Evolutionary conservation across 2,113 vertebrate species (phyloP), one percentile per base, ranked within the genome.

Genomic region (Phaethon lepturus): DNA sequence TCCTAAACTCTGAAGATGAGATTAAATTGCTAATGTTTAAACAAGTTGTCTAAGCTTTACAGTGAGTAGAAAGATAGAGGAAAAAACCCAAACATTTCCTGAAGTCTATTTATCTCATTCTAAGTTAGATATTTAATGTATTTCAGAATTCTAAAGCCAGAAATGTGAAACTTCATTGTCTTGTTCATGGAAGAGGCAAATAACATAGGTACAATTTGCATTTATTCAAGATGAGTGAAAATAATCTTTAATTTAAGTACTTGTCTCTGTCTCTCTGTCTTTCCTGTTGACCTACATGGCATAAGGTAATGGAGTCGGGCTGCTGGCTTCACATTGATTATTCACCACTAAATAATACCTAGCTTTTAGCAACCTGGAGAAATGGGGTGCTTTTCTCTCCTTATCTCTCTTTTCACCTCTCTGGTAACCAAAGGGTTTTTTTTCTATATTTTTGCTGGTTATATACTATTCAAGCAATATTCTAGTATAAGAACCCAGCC

Each of bases 51-150:
- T 35, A n/a, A 44, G 25, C 20, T 73, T 58, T 73, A 49, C 42
- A 77, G 14, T 24, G 26, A 62, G n/a, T 29, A 85, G 35, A 81
- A 87, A 73, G 64, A 79, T 1, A 62, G 23, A 60, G 9, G 49
- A 84, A 76, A 86, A 17, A 0, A 0, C 13, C 28, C 13, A 47
- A 80, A 35, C 0, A 35, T 75, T 77, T 88, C 2, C 33, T 76
- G 33, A 83, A 66, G 47, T 29, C 2, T 92, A 35, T 29, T 83
- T 58, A 71, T 42, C 24, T 53, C 10, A 35, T 95, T 79, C 7
- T 74, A 66, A 62, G 10, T 31, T 88, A 58, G 11, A 49, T n/a
- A 28, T 69, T 86, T 63, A 29, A 84, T 67, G 10, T 84, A 86
- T 58, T 74, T 86, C 25, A 74, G 22, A 17, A 67, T 42, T 91